phyloP scores from a whole-genome alignment of 2,797 vertebrate genomes.

The Enteromius trimaculatus region DNA sequence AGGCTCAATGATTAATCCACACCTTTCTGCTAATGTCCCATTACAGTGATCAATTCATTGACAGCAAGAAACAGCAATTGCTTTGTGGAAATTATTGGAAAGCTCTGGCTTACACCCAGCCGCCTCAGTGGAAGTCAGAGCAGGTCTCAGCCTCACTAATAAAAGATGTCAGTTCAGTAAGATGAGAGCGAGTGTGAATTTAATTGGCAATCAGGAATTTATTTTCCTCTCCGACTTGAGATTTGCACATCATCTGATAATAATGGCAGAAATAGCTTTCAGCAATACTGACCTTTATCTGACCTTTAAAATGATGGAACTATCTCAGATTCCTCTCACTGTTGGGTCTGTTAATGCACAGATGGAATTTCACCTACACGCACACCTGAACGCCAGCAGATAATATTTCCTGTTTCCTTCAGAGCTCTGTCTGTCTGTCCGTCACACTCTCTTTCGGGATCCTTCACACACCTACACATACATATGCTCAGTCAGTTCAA shows the following conservation, averaged over 20 bases:
- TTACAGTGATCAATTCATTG: conserved; percentile 31
- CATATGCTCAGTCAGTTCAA: not conserved
- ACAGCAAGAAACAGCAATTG: conserved; percentile 33
- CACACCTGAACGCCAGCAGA: not conserved
- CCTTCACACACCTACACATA: conserved; percentile 19
- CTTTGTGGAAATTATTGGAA: conserved; percentile 25
- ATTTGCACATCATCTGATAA: conserved; percentile 65
- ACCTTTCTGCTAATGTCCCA: conserved; percentile 56
- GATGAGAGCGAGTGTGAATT: conserved; percentile 63
- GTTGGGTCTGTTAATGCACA: conserved; percentile 57
- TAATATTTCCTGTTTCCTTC: conserved; percentile 20
- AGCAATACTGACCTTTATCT: conserved; percentile 54
- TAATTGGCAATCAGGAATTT: conserved; percentile 73
- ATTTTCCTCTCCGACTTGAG: conserved; percentile 56
- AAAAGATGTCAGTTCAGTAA: conserved; percentile 64
- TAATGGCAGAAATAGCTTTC: conserved; percentile 53
- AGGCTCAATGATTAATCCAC: not conserved
- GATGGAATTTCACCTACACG: conserved; percentile 26
- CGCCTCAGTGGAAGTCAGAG: conserved; percentile 60
- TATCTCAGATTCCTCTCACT: conserved; percentile 57
- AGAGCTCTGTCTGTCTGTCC: conserved; percentile 14
- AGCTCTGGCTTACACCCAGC: conserved; percentile 16
- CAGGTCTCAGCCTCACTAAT: conserved; percentile 63
- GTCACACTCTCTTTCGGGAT: not conserved
- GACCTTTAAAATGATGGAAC: conserved; percentile 61